Percentiles rank a stretch among this genome's conserved stretches.
Conservation (phyloP, 2,888 invertebrate genomes). For the Amphipyra berbera region DNA sequence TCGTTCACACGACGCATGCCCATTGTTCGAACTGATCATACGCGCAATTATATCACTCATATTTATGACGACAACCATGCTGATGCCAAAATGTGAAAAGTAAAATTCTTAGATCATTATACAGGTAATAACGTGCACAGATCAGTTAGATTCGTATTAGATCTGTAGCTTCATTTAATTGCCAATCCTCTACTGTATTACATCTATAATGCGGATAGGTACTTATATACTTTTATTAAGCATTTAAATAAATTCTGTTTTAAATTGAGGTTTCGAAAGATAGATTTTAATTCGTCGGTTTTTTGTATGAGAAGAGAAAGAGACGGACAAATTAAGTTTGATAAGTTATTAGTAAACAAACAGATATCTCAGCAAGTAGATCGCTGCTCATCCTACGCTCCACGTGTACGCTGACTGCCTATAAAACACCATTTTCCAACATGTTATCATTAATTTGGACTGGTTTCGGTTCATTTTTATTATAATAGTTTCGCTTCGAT, state of each 20-base stretch:
- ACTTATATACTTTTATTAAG: conserved; percentile 20
- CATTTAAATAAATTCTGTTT: conserved; percentile 20
- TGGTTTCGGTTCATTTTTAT: conserved; percentile 86
- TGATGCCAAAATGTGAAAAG: background rate
- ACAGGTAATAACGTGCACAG: conserved; percentile 4
- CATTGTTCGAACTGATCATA: conserved; percentile 46
- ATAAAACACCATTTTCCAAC: conserved; percentile 67
- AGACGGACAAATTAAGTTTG: conserved; percentile 46
- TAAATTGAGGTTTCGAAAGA: conserved; percentile 25
- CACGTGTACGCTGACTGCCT: conserved; percentile 49
- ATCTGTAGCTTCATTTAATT: conserved; percentile 25
- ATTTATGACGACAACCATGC: conserved; percentile 1
- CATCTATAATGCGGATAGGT: conserved; percentile 14
- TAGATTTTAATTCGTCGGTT: conserved; percentile 14
- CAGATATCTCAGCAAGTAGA: conserved; percentile 46
- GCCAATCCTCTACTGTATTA: conserved; percentile 15
- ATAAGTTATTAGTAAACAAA: conserved; percentile 52
- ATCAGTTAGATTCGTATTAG: conserved; percentile 13
- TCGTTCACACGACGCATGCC: conserved; percentile 58
- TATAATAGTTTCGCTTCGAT: conserved; percentile 88
- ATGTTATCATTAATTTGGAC: conserved; percentile 80
- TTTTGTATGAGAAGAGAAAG: conserved; percentile 8
- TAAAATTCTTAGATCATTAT: conserved; percentile 3
- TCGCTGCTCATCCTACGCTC: conserved; percentile 61
- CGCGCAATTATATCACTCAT: conserved; percentile 26